Conservation (phyloP, 2,113 vertebrate genomes). For the Mandrillus leucophaeus region DNA sequence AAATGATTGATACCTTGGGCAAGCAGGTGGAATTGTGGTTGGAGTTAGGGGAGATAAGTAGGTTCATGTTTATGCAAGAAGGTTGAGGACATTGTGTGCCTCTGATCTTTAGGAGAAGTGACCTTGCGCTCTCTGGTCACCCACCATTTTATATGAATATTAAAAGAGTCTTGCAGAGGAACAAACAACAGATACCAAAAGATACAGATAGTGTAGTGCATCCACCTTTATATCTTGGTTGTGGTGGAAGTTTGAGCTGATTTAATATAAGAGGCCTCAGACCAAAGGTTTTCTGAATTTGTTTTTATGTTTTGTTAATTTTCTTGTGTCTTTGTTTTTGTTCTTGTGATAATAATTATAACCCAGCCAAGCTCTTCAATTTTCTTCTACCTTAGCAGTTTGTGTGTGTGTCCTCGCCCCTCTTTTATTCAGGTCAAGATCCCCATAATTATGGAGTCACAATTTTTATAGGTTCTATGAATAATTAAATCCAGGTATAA, state of each 20-base stretch:
- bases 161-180: not conserved
- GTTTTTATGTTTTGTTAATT: not conserved
- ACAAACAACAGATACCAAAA: not conserved
- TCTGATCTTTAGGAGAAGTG: not conserved
- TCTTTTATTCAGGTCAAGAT: not conserved
- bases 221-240: not conserved
- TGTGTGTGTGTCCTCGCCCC: not conserved
- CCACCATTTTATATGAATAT: not conserved
- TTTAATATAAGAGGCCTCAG: not conserved
- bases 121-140: not conserved
- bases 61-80: fast-evolving
- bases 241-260: not conserved
- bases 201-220: not conserved
- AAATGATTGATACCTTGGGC: not conserved
- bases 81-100: not conserved
- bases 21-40: not conserved
- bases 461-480: not conserved
- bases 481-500: not conserved
- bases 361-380: not conserved
- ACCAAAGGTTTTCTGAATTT: not conserved
- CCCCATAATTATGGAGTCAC: not conserved
- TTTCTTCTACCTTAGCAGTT: not conserved
- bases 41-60: not conserved
- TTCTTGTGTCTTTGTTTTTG: not conserved
- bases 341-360: not conserved